Conservation (phyloP, 1,140 invertebrate genomes). For the Eupristina koningsbergeri region DNA sequence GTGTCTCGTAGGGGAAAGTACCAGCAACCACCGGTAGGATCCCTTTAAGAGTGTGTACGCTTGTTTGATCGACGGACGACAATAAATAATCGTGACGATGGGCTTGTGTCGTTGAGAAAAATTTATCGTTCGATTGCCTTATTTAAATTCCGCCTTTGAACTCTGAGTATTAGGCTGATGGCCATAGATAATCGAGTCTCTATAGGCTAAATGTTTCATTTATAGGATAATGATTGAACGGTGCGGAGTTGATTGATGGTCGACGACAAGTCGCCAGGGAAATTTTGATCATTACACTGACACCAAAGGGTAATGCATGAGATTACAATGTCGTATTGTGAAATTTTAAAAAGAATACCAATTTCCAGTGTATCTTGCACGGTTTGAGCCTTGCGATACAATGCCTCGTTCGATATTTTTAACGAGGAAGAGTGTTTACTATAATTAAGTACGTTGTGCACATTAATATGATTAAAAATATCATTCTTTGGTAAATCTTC, state of each 20-base stretch:
- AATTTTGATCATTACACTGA: conserved; percentile 35
- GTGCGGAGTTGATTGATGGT: conserved; percentile 33
- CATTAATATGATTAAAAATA: background rate
- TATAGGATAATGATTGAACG: conserved; percentile 24
- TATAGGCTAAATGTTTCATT: conserved; percentile 39
- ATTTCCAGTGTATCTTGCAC: no score
- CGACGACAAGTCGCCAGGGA: background rate
- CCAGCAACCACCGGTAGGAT: background rate
- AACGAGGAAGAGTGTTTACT: background rate
- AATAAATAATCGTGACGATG: conserved; percentile 26
- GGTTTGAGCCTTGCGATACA: background rate
- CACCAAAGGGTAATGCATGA: background rate
- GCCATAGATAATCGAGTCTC: conserved; percentile 1
- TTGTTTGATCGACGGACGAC: background rate
- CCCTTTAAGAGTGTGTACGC: conserved; percentile 16
- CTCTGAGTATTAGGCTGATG: background rate
- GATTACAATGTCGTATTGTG: conserved; percentile 25
- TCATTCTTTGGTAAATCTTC: background rate
- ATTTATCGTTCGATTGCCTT: conserved; percentile 42
- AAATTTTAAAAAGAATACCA: background rate
- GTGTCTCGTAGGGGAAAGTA: no score
- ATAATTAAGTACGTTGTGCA: background rate
- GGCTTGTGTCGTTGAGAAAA: conserved; percentile 23
- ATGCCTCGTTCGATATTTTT: background rate
- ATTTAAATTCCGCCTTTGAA: conserved; percentile 40